Base-by-base conservation (phyloP, 1,140 invertebrate genomes). In the Cydia amplana region DNA sequence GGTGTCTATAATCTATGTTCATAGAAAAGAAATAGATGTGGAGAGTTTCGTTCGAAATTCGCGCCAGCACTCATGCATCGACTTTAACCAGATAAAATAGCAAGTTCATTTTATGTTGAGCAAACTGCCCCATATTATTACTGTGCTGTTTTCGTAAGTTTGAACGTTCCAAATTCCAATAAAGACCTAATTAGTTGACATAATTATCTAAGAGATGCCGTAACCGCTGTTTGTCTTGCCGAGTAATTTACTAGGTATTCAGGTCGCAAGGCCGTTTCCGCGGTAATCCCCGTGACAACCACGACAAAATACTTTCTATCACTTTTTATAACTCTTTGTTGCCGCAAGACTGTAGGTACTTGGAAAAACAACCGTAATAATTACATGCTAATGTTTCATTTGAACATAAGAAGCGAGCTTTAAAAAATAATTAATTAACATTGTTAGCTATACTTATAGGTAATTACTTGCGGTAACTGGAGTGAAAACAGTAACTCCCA, bases 141-240 rank as follows among this genome's bases (percentile, higher is more conserved):
- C 51, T 9, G n/a, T 18, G 16, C n/a, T 55, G n/a, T 55, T 60
- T 60, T 20, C 7, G 10, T 60, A 60, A 60, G 23, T 18, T n/a
- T n/a, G n/a, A 9, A 18, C 23, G 23, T 23, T 20, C 0, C 12
- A 23, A 1, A 2, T 3, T 23, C 7, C 10, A 60, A n/a, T 20
- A 18, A 51, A 60, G 18, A 3, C 2, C 12, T 60, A 60, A 60
- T 60, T 60, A 60, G 55, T 23, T 60, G 20, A 36, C 28, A 40
- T 70, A n/a, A 70, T 70, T 70, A 70, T 40, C 65, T 70, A 70
- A 70, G 28, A 43, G 65, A 40, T 70, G 65, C 16, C 16, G 65
- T 70, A 70, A 70, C 65, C 64, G 64, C 28, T 40, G 32, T 70
- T 70, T 70, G 65, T 70, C 32, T 70, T 70, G 28, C 65, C 16